Percentiles rank a stretch among this genome's conserved stretches.
These are phyloP conservation scores for Hetaerina americana DNA, from an alignment of 1,140 invertebrate species.

Conservation along the genomic window DNA sequence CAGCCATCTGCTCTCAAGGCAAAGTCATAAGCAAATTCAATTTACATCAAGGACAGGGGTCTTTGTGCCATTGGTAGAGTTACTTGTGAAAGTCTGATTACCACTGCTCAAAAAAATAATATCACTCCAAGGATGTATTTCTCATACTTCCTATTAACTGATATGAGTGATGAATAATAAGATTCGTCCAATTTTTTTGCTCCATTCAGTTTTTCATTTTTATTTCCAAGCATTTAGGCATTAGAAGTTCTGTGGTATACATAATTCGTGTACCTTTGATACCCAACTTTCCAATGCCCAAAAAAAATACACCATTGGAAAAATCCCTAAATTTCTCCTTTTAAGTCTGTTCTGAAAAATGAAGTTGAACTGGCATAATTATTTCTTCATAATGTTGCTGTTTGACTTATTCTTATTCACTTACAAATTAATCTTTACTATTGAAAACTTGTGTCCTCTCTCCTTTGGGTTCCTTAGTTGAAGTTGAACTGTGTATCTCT, in stretches of 20 bases:
- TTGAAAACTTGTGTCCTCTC: not conserved
- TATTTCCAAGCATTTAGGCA: no score
- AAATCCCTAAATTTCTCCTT: no score
- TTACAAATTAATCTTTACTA: not conserved
- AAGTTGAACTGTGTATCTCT: not conserved
- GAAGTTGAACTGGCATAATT: no score
- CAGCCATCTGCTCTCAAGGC: not conserved
- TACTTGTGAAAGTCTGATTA: not conserved
- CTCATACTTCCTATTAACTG: not conserved
- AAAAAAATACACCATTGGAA: no score
- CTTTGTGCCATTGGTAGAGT: not conserved
- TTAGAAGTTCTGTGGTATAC: no score
- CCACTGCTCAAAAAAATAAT: not conserved
- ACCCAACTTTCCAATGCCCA: no score
- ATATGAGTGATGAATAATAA: not conserved
- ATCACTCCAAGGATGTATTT: not conserved
- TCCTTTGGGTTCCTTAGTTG: not conserved
- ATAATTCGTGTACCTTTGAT: no score
- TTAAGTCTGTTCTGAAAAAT: no score
- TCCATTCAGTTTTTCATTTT: no score
- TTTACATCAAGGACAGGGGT: no score
- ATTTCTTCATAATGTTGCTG: no score
- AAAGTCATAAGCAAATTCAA: not conserved
- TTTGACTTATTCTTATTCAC: not conserved
- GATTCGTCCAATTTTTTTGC: no score